Conservation (phyloP, 2,888 invertebrate species). For the Mythimna impura region DNA sequence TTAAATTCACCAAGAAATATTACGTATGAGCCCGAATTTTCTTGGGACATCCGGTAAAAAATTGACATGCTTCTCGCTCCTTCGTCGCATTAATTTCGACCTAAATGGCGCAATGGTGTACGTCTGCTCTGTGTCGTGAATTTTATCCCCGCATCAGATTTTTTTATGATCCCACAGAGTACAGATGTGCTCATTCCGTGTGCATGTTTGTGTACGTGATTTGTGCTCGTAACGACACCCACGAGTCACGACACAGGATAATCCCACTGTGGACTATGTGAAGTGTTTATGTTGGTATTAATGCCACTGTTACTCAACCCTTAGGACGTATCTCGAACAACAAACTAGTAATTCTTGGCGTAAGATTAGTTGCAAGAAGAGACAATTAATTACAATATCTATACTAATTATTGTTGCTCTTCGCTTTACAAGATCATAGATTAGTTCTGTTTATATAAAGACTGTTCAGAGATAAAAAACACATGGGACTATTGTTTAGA, state of each 20-base stretch:
- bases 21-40: neutral
- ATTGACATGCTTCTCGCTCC: neutral
- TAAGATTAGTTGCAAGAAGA: slow-evolving; percentile 10
- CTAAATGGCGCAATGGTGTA: slow-evolving; percentile 46
- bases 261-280: slow-evolving; percentile 42
- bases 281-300: slow-evolving; percentile 41
- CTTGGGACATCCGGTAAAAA: neutral
- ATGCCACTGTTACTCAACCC: slow-evolving; percentile 23
- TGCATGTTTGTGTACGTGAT: slow-evolving; percentile 51
- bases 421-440: slow-evolving; percentile 1
- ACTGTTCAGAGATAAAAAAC: neutral
- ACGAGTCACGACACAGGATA: slow-evolving; percentile 42
- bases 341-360: slow-evolving; percentile 25
- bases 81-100: slow-evolving; percentile 41
- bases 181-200: slow-evolving; percentile 46
- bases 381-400: slow-evolving; percentile 23
- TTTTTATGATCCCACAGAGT: slow-evolving; percentile 51
- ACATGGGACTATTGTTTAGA: too few species aligned
- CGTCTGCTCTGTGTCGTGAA: slow-evolving; percentile 52
- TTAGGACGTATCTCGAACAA: slow-evolving; percentile 23
- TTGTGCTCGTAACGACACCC: slow-evolving; percentile 41
- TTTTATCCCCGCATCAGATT: slow-evolving; percentile 54
- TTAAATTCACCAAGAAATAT: neutral
- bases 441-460: neutral
- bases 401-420: slow-evolving; percentile 13